These are phyloP conservation scores for Amphilophus citrinellus DNA, from an alignment of 2,113 vertebrate genomes.

Conservation along the genomic window DNA sequence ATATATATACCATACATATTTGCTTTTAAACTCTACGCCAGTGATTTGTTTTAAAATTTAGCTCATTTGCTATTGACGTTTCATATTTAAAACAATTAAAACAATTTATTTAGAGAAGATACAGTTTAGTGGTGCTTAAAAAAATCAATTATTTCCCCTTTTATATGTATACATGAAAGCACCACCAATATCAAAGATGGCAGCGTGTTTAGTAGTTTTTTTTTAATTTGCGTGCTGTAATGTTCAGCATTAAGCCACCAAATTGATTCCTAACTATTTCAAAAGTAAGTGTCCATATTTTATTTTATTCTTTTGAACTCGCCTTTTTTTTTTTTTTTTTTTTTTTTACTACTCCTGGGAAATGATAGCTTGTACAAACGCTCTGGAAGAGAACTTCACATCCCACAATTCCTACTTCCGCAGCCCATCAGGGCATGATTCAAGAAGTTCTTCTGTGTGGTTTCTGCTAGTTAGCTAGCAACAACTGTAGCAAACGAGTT, in stretches of 20 bases:
- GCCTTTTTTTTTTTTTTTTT: not conserved
- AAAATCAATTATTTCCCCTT: not conserved
- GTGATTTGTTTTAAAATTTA: not conserved
- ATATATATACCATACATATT: too few relatives aligned
- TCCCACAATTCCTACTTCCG: conserved; percentile 74
- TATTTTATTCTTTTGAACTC: not conserved
- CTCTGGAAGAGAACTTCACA: conserved; percentile 44
- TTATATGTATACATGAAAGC: not conserved
- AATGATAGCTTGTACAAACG: not conserved
- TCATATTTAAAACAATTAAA: not conserved
- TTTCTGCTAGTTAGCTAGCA: conserved; percentile 12
- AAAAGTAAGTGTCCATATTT: not conserved
- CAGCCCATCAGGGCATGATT: not conserved
- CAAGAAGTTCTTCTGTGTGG: conserved; percentile 25
- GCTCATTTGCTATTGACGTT: not conserved
- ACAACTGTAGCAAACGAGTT: not conserved
- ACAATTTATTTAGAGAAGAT: not conserved
- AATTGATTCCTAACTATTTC: not conserved
- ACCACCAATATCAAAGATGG: not conserved
- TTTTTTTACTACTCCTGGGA: not conserved
- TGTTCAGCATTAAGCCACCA: not conserved
- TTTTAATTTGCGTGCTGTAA: not conserved
- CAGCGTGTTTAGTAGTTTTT: not conserved
- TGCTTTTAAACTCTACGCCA: not conserved
- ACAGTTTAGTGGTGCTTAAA: not conserved